A percentile compares a stretch with the other conserved stretches of the same genome.
Evolutionary conservation across 2,113 vertebrate species (phyloP).

Genomic region (Xyrauchen texanus): DNA sequence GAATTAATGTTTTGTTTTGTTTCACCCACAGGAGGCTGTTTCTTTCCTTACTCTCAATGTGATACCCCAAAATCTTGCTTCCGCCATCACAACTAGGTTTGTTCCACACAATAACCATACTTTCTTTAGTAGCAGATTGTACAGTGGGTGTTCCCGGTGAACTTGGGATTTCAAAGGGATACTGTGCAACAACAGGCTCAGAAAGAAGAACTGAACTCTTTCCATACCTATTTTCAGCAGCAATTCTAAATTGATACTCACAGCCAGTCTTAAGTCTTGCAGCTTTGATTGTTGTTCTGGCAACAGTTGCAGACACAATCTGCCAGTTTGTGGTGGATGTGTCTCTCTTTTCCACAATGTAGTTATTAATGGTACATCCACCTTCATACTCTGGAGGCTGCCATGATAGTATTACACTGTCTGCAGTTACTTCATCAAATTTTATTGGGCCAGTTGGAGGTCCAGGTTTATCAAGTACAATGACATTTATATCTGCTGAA

Average conservation of each 20-base stretch:
- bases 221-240: conserved; percentile 96
- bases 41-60: conserved; percentile 93
- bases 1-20: conserved; percentile 90
- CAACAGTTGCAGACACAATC: conserved; percentile 95
- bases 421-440: conserved; percentile 93
- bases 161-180: conserved; percentile 92
- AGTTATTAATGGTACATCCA: conserved; percentile 93
- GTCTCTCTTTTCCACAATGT: conserved; percentile 96
- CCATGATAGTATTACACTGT: conserved; percentile 88
- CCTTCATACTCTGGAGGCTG: conserved; percentile 91
- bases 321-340: conserved; percentile 98
- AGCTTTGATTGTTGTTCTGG: conserved; percentile 94
- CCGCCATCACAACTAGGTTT: conserved; percentile 93
- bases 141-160: conserved; percentile 86
- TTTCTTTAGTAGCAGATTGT: conserved; percentile 84
- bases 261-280: conserved; percentile 89
- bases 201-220: conserved; percentile 89
- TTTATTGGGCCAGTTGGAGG: conserved; percentile 94
- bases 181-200: conserved; percentile 88
- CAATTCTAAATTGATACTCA: conserved; percentile 96
- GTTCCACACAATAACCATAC: conserved; percentile 91
- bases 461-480: conserved; percentile 95
- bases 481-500: conserved; percentile 82
- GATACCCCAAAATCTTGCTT: conserved; percentile 92
- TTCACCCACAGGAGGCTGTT: conserved; percentile 95